These are phyloP conservation scores for Dicerorhinus sumatrensis DNA, from an alignment of 2,113 vertebrate species.

Conservation along the genomic window DNA sequence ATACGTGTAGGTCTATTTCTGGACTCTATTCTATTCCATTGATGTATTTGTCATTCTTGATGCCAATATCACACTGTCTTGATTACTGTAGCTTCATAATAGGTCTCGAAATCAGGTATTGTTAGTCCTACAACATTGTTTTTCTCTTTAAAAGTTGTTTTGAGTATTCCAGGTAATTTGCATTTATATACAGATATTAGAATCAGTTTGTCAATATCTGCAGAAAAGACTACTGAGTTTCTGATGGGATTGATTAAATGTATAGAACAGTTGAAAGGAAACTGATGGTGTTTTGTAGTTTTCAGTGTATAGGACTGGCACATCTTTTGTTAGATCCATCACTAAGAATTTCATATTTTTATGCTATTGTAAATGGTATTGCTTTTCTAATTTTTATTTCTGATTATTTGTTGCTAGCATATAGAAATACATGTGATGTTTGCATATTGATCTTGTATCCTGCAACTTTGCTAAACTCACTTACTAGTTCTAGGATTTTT, in stretches of 20 bases:
- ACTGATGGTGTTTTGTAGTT: not conserved
- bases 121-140: not conserved
- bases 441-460: not conserved
- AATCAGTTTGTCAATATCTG: not conserved
- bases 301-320: not conserved
- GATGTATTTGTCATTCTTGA: not conserved
- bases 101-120: not conserved
- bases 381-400: slow-evolving; percentile 11
- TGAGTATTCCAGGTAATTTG: not conserved
- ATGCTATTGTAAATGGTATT: not conserved
- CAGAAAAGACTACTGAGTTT: not conserved
- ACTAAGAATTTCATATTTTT: not conserved
- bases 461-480: not conserved
- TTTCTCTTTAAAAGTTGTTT: not conserved
- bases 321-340: not conserved
- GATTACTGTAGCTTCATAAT: not conserved
- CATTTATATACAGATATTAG: not conserved
- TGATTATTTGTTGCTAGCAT: not conserved
- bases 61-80: not conserved
- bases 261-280: not conserved
- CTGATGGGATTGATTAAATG: not conserved
- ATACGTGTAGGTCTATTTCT: not conserved
- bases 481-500: not conserved
- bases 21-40: not conserved
- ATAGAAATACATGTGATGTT: not conserved